Evolutionary conservation across 2,888 invertebrate species (phyloP), one percentile per base, ranked within the genome.

Genomic region (Adela reaumurella): DNA sequence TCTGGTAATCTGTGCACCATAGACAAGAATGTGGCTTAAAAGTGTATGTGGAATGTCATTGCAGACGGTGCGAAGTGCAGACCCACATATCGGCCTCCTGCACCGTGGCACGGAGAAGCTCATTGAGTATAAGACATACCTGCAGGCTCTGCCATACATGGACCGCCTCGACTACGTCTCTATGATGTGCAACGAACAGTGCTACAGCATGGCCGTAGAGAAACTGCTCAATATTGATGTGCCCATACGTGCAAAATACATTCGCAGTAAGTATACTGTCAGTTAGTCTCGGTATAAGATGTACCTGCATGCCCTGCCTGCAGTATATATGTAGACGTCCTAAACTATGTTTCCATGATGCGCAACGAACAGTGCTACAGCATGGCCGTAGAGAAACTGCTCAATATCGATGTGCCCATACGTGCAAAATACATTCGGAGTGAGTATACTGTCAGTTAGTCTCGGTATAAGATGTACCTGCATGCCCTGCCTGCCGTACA

Each of bases 291-390:
- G 99, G 68, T 94, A 98, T 71, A 99, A 99, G 74, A 99, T 98
- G 0, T 99, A 97, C 70, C 92, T 91, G 2, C 98, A 98, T 70
- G 98, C 97, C 0, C 71, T 99, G 56, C 99, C 99, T n/a, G n/a
- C n/a, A n/a, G n/a, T n/a, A n/a, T n/a, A 0, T 99, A 99, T 73
- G 97, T 99, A 65, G 98, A 99, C 78, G 88, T 97, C 0, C 78
- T 98, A 48, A 98, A 99, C 74, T 99, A 99, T 63, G 97, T 97
- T 0, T 97, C 97, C 0, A 98, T 98, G 97, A 98, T 99, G 98
- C 94, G 93, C 71, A 99, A 98, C 65, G 98, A 99, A 64, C 97
- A 99, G 63, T 93, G 94, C 62, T 99, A 90, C 71, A 94, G 96
- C 1, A 65, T 99, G 51, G 98, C 98, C 1, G 90, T 98, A 0